Base-by-base conservation (phyloP, 2,888 invertebrate species). In the Drosophila longiperda region DNA sequence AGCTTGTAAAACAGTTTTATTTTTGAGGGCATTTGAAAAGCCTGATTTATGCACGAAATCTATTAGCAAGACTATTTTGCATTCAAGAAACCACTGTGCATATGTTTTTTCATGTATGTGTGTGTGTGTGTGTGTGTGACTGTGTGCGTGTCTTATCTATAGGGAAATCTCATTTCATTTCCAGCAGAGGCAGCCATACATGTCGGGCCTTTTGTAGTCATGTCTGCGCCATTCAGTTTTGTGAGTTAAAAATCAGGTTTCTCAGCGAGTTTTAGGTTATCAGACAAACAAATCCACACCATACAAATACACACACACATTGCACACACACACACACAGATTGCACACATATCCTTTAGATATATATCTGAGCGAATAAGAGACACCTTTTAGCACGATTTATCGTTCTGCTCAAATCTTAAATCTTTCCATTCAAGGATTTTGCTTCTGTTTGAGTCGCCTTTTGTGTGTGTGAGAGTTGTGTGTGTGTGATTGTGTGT, bases 191-290 rank as follows among this genome's bases (percentile, higher is more conserved):
- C 83, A 80, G 67, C 64, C 73, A 72, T 60, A 70, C 58, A 50
- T 49, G 68, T 58, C 38, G 53, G 67, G 42, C 55, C 75, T 48
- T 78, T 78, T 79, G 79, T 65, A 76, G 64, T 68, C 63, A 50
- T 69, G 65, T 70, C 59, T 54, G 65, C 66, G 38, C 65, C 63
- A 75, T 87, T 84, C 87, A 82, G 77, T 75, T 78, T 82, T 83
- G 80, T 73, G 79, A 86, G 86, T 88, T 86, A 88, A 86, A 86
- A 86, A 86, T 87, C 87, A 88, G 80, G 83, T 88, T 88, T 85
- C 80, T 75, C 78, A 73, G 70, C 83, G 85, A 75, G 66, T 73
- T 82, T 83, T 74, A 65, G 76, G 73, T 78, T 85, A 87, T 87
- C 87, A 71, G 73, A 75, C 78, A 80, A 80, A 87, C 76, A 79